These are phyloP conservation scores for Novumbra hubbsi DNA, from an alignment of 2,797 vertebrate genomes.

Conservation along the genomic window DNA sequence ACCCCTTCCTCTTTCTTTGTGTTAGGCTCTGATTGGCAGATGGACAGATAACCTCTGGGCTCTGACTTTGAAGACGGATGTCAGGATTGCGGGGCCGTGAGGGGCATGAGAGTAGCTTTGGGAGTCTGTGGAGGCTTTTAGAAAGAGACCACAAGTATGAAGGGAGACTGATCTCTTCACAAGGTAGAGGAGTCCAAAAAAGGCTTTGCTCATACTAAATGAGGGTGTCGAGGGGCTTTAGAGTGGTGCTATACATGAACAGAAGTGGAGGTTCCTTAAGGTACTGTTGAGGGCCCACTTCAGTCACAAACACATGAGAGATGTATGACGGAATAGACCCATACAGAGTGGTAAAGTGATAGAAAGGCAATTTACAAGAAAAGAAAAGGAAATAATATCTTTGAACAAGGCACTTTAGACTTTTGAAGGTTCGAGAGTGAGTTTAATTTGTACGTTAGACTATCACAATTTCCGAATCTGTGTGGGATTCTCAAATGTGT, in stretches of 20 bases:
- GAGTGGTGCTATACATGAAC: not conserved
- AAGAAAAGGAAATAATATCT: not conserved
- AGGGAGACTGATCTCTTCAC: not conserved
- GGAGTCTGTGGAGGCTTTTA: not conserved
- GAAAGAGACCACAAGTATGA: not conserved
- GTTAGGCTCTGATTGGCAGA: conserved; percentile 63
- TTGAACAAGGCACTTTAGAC: not conserved
- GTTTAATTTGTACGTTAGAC: too few species aligned
- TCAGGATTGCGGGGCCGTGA: conserved; percentile 35
- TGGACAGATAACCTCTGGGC: conserved; percentile 61
- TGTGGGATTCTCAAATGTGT: too few species aligned
- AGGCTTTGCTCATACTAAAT: not conserved
- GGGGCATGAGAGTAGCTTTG: not conserved
- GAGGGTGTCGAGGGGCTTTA: not conserved
- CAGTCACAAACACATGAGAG: not conserved
- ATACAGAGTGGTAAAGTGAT: not conserved
- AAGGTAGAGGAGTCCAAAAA: not conserved
- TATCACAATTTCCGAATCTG: too few species aligned
- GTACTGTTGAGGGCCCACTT: not conserved
- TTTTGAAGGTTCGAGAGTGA: not conserved
- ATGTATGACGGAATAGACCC: not conserved
- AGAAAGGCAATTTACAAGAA: not conserved
- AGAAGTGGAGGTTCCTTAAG: not conserved
- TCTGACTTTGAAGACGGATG: conserved; percentile 50
- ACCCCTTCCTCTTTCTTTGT: conserved; percentile 21